Evolutionary conservation across 1,140 invertebrate species (phyloP).

Genomic region (Magallana ariakensis): DNA sequence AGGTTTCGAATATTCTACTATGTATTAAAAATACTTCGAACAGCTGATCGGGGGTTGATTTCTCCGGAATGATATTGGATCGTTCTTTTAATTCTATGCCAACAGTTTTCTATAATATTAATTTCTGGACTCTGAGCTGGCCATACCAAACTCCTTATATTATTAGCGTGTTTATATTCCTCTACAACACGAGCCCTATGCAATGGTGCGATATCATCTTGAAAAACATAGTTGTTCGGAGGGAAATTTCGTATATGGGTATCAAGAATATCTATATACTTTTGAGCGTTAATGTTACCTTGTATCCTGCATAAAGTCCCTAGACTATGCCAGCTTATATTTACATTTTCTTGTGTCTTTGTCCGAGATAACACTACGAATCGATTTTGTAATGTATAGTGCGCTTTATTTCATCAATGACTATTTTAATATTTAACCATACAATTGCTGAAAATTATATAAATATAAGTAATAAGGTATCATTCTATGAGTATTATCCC

Average conservation of each 20-base stretch:
- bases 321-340: neutral
- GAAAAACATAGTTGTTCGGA: slow-evolving; percentile 9
- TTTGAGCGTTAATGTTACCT: slow-evolving; percentile 40
- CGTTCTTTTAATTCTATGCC: slow-evolving; percentile 22
- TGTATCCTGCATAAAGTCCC: slow-evolving; percentile 21
- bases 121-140: slow-evolving; percentile 15
- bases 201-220: slow-evolving; percentile 43
- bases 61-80: neutral
- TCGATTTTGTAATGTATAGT: too few relatives aligned
- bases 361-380: too few relatives aligned
- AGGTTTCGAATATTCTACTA: too few relatives aligned
- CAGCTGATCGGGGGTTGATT: too few relatives aligned
- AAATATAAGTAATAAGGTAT: too few relatives aligned
- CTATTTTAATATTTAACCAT: too few relatives aligned
- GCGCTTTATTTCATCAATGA: too few relatives aligned
- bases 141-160: slow-evolving; percentile 33
- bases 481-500: too few relatives aligned
- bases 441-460: too few relatives aligned
- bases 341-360: too few relatives aligned
- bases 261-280: slow-evolving; percentile 33
- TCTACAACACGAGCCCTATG: slow-evolving; percentile 35
- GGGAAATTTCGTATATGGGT: slow-evolving; percentile 38
- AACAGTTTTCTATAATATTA: slow-evolving; percentile 40
- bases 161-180: slow-evolving; percentile 34
- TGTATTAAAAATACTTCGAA: too few relatives aligned